Evolutionary conservation across 2,888 invertebrate species (phyloP), one percentile per base, ranked within the genome.

Genomic region (Rapana venosa): DNA sequence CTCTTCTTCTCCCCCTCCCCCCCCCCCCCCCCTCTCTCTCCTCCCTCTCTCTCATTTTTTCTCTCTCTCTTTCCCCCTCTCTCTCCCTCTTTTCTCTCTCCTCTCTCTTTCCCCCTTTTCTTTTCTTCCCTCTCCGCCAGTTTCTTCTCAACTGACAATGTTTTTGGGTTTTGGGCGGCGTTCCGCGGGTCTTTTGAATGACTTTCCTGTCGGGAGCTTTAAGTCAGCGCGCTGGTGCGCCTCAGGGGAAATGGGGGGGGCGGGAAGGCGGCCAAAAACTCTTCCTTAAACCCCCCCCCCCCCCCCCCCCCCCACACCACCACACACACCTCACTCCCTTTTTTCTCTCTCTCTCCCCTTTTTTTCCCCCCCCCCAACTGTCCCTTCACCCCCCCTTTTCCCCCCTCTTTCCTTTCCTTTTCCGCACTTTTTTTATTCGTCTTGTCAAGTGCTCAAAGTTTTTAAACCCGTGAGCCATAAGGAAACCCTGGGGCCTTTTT

Each of bases 1-100:
- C n/a, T n/a, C n/a, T n/a, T n/a, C n/a, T n/a, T 8, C 26, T 30
- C 4, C 2, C n/a, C 30, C 2, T 74, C 74, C 30, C 2, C 11
- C 26, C 79, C 8, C 77, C 1, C 79, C 35, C 35, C 17, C 35
- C 35, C 8, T 22, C 35, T 35, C 0, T n/a, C 35, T 32, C 32
- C 32, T 79, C 35, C 35, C 35, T 79, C 79, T 79, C 79, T 79
- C 87, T 66, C 87, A 32, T 66, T 87, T 15, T 61, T 30, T 61
- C 87, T 61, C 66, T 66, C 66, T 66, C 66, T 87, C 87, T 87
- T 15, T 87, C 87, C 32, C 66, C 66, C 66, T 87, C 87, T 87
- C 66, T 87, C 87, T 86, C 86, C n/a, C 86, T 86, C 86, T 86
- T 58, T 86, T n/a, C 20, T 32, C 58, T 58, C 32, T 77, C 77